Conservation (phyloP, 2,888 invertebrate genomes). For the Drosophila dives region DNA sequence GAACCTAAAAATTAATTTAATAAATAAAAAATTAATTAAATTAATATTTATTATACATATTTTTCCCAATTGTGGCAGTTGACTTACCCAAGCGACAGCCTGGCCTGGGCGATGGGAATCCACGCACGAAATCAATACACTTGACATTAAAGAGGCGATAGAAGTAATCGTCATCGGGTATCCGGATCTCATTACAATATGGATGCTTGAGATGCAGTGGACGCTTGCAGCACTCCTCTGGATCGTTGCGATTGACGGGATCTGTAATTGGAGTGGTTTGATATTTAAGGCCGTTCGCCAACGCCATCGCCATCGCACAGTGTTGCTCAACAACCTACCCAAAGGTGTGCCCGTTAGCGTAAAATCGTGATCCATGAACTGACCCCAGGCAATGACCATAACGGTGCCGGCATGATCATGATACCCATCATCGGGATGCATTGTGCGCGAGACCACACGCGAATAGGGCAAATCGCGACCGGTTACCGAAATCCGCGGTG, state of each 20-base stretch:
- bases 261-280: constrained; percentile 86
- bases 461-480: constrained; percentile 92
- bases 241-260: constrained; percentile 93
- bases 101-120: constrained; percentile 93
- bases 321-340: constrained; percentile 86
- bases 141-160: constrained; percentile 93
- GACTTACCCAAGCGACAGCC: constrained; percentile 92
- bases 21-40: background rate
- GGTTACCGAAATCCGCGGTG: constrained; percentile 92
- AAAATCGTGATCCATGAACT: constrained; percentile 97
- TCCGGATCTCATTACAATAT: constrained; percentile 94
- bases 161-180: constrained; percentile 96
- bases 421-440: constrained; percentile 96
- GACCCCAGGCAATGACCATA: constrained; percentile 96
- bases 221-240: constrained; percentile 94
- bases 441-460: constrained; percentile 93
- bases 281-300: background rate
- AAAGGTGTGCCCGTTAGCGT: constrained; percentile 94
- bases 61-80: background rate
- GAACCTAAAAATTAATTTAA: constrained; percentile 87
- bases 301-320: background rate
- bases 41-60: background rate
- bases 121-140: constrained; percentile 95
- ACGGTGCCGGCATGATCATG: constrained; percentile 97
- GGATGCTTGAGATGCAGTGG: constrained; percentile 94